phyloP scores from a whole-genome alignment of 2,888 invertebrate genomes.

The Athrips mouffetella region DNA sequence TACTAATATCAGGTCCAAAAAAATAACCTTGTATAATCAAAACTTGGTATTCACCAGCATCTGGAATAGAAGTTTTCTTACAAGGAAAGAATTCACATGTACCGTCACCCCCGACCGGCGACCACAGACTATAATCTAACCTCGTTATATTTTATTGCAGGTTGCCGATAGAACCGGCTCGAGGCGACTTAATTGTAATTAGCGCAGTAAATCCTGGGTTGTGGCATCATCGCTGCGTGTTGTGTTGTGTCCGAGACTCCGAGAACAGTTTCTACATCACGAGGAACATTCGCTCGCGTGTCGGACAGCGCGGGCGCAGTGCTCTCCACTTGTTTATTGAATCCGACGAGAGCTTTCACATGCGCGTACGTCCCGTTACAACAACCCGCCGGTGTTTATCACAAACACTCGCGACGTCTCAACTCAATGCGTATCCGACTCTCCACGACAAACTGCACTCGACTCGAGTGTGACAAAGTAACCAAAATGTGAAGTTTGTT shows the following conservation, averaged over 20 bases:
- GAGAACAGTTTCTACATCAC: not conserved
- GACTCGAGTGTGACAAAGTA: not conserved
- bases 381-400: constrained; percentile 7
- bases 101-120: not conserved
- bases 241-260: not conserved
- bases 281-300: not conserved
- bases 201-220: not conserved
- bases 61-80: no score
- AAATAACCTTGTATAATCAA: no score
- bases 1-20: no score
- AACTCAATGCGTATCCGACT: not conserved
- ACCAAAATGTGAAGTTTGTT: not conserved
- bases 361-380: constrained; percentile 1
- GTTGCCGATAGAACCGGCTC: not conserved
- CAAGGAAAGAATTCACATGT: no score
- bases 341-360: constrained; percentile 6
- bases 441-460: not conserved
- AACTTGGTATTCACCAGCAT: no score
- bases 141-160: not conserved
- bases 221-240: not conserved
- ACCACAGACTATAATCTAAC: not conserved
- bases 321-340: not conserved
- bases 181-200: constrained; percentile 1
- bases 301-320: not conserved
- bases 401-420: constrained; percentile 7